Evolutionary conservation across 2,113 vertebrate species (phyloP).

Genomic region (Tragelaphus scriptus): DNA sequence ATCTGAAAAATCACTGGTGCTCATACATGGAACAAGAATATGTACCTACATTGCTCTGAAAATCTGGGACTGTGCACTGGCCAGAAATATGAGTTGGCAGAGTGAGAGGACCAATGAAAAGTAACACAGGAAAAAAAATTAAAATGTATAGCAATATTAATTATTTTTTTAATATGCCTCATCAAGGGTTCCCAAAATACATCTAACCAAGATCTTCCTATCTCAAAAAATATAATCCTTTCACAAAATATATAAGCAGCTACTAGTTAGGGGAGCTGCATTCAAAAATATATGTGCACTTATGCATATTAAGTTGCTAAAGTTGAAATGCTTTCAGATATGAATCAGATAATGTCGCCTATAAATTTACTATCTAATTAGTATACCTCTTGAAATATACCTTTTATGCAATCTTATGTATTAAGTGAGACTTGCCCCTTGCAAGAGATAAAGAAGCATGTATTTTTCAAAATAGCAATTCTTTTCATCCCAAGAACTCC

Average conservation of each 20-base stretch:
- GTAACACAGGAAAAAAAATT: no score
- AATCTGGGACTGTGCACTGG: no score
- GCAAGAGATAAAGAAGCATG: constrained; percentile 24
- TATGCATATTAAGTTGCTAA: not conserved
- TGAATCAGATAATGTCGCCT: no score
- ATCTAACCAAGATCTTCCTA: constrained; percentile 45
- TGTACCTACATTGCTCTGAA: no score
- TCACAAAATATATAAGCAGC: constrained; percentile 69
- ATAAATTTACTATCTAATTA: no score
- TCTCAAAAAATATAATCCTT: constrained; percentile 68
- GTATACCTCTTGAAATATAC: constrained; percentile 30
- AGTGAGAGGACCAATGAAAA: no score
- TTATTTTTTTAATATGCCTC: constrained; percentile 37
- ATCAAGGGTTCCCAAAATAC: constrained; percentile 58
- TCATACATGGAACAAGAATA: no score
- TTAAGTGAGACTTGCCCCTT: constrained; percentile 10
- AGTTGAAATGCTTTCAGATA: no score
- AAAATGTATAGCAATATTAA: not conserved
- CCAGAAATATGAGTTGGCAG: no score
- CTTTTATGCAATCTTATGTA: constrained; percentile 13
- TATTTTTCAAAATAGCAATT: constrained; percentile 36
- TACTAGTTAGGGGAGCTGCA: constrained; percentile 11
- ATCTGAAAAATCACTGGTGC: no score
- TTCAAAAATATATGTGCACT: constrained; percentile 53
- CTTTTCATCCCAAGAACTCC: not conserved